phyloP scores from a whole-genome alignment of 2,113 vertebrate species.

The Sturnira hondurensis region DNA sequence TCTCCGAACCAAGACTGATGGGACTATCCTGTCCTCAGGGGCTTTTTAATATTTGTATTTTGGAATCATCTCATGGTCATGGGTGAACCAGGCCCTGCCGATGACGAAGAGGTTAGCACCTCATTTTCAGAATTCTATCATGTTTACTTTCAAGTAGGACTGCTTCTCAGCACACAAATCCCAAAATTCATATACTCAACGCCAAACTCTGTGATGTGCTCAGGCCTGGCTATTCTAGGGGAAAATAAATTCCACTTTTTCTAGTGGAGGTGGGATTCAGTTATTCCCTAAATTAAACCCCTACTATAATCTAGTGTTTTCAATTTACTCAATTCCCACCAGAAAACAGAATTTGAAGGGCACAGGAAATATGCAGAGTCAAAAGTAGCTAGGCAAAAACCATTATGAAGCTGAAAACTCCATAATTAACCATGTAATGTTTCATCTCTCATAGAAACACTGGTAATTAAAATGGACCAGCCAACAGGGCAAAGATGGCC shows the following conservation, averaged over 20 bases:
- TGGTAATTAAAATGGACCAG: constrained; percentile 13
- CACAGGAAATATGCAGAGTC: not conserved
- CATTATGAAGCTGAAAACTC: constrained; percentile 10
- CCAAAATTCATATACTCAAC: not conserved
- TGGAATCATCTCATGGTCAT: not conserved
- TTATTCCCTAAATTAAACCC: not conserved
- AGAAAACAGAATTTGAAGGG: constrained; percentile 28
- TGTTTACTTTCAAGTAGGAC: not conserved
- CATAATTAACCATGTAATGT: constrained; percentile 7
- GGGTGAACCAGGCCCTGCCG: not conserved
- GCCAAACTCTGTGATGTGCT: not conserved
- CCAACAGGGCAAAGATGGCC: not conserved
- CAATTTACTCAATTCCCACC: not conserved
- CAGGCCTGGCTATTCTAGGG: not conserved
- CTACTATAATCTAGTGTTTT: not conserved
- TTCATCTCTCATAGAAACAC: not conserved
- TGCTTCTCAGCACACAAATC: not conserved
- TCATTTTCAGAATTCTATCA: not conserved
- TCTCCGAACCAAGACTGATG: not conserved
- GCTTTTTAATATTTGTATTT: not conserved
- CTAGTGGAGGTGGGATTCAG: not conserved
- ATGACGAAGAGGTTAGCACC: not conserved
- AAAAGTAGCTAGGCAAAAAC: constrained; percentile 16
- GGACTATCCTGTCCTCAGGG: not conserved
- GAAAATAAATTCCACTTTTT: not conserved